Base-by-base conservation (phyloP, 2,113 vertebrate species). In the Pangasianodon gigas region DNA sequence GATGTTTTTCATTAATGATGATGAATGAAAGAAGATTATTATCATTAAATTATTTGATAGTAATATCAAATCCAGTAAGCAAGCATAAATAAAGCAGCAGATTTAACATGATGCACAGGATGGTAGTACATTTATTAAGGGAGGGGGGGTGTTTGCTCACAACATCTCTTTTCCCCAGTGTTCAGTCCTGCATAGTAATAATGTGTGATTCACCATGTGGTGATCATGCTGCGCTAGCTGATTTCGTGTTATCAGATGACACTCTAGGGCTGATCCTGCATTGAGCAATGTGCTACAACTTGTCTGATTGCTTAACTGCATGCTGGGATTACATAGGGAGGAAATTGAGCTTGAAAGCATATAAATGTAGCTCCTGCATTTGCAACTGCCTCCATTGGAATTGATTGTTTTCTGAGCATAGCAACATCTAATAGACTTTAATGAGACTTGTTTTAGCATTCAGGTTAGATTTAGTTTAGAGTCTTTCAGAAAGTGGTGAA, bases 141-240 rank as follows among this genome's bases (percentile, higher is more conserved):
- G 16, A 24, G 41, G 56, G 56, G 16, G 44, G 37, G 24, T 52
- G 13, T 54, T 88, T 37, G 32, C 44, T 65, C 62, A 77, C 71
- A 21, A 86, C 60, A 67, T 46, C 21, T 7, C 24, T 46, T 54
- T 46, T 60, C 29, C 71, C 26, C 44, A 48, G 32, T 89, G 26
- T 87, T 69, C 56, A 48, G 65, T 88, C 69, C 69, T 65, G 79
- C 85, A 89, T 67, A 87, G 32, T 82, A 69, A 92, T 85, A 90
- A 87, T 56, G 65, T 91, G 82, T 94, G 93, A 95, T 95, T 95
- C 94, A 85, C 91, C 93, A 89, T 71, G 86, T 82, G 75, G 85
- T 91, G 87, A 84, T 92, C 91, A 91, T 75, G 4, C 91, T 92
- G 93, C 89, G 93, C 87, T 80, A 88, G 89, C 87, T 94, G 93